phyloP scores from a whole-genome alignment of 2,888 invertebrate genomes.

The Trichopria drosophilae region DNA sequence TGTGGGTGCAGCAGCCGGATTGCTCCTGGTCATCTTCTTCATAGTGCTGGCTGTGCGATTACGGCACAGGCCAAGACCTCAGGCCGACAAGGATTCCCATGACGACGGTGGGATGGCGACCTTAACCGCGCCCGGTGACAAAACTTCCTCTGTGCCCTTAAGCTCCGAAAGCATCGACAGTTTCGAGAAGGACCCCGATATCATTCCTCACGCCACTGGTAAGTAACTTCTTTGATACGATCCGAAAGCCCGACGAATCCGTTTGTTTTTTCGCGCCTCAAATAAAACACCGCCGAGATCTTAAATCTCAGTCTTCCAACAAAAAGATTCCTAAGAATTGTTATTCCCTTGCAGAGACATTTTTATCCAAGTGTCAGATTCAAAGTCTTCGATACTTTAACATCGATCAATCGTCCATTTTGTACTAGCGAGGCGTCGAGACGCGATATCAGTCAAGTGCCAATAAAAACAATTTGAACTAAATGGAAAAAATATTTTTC shows the following conservation, averaged over 20 bases:
- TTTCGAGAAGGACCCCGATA: constrained; percentile 56
- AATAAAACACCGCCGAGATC: no score
- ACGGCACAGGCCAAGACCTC: constrained; percentile 47
- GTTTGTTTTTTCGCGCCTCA: not conserved
- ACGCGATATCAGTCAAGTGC: no score
- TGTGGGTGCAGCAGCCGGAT: constrained; percentile 53
- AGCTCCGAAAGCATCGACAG: constrained; percentile 54
- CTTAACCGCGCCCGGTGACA: constrained; percentile 50
- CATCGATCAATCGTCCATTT: no score
- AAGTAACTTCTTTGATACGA: constrained; percentile 35
- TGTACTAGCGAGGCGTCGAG: no score
- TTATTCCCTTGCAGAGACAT: no score
- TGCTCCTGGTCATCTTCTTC: constrained; percentile 53
- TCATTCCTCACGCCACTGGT: constrained; percentile 56
- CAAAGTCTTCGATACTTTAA: no score
- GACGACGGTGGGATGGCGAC: constrained; percentile 54
- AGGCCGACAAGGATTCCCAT: constrained; percentile 53
- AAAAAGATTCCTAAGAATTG: no score
- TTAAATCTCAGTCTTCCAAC: no score
- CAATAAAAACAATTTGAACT: no score
- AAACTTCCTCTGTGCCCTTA: constrained; percentile 50
- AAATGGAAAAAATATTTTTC: no score
- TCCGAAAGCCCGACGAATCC: constrained; percentile 16
- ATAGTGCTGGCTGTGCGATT: constrained; percentile 52
- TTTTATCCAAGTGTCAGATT: no score